Conservation (phyloP, 2,888 invertebrate species). For the Meteorus colon region DNA sequence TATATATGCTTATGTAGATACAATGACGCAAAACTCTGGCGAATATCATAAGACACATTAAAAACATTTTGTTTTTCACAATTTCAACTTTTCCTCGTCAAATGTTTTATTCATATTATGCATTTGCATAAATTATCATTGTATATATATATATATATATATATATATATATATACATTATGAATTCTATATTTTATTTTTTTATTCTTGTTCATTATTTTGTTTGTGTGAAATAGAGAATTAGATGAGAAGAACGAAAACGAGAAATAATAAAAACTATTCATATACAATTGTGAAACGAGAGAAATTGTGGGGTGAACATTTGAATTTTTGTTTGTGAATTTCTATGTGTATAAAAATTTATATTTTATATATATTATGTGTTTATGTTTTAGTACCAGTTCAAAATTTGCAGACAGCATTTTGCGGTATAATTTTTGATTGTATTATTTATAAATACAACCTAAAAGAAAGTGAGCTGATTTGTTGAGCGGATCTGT, state of each 20-base stretch:
- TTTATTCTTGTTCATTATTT: background rate
- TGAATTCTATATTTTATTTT: background rate
- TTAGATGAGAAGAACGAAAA: too few species aligned
- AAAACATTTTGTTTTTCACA: background rate
- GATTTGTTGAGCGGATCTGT: slow-evolving; percentile 12
- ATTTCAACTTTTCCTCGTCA: slow-evolving; percentile 3
- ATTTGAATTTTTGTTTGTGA: background rate
- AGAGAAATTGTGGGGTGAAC: too few species aligned
- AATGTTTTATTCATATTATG: background rate
- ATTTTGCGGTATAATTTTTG: slow-evolving; percentile 31
- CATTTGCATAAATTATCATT: background rate
- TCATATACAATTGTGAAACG: too few species aligned
- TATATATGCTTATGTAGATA: background rate
- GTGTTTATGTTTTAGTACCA: background rate
- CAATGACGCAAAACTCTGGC: background rate
- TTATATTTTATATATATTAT: background rate
- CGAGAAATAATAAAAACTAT: too few species aligned
- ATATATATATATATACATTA: background rate
- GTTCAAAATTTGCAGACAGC: background rate
- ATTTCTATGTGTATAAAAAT: background rate
- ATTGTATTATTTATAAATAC: slow-evolving; percentile 37
- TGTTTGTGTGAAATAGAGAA: too few species aligned
- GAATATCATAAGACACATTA: slow-evolving; percentile 3
- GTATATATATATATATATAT: background rate
- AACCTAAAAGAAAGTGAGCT: background rate